A percentile compares a stretch with the other conserved stretches of the same genome.
phyloP scores from a whole-genome alignment of 2,888 invertebrate genomes.

The Chrysolina oricalcia region DNA sequence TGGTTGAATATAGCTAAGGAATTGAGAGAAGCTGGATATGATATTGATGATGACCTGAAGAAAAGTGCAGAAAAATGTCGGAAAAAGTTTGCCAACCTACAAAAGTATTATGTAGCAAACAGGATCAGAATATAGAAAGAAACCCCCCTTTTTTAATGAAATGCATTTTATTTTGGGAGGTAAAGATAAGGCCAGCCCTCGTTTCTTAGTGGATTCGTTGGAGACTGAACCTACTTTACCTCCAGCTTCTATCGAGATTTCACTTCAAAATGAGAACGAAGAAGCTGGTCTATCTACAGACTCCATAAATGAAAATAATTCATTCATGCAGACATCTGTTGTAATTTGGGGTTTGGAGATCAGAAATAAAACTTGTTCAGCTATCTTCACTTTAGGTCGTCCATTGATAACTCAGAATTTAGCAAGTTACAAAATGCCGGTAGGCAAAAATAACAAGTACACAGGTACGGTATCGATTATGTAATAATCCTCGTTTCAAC shows the following conservation, averaged over 20 bases:
- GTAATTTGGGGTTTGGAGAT: too few relatives aligned
- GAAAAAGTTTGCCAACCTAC: background rate
- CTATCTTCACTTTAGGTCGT: too few relatives aligned
- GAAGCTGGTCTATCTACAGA: background rate
- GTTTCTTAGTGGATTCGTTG: constrained; percentile 10
- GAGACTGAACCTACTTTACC: background rate
- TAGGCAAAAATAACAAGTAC: too few relatives aligned
- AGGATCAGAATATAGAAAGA: background rate
- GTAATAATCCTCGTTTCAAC: too few relatives aligned
- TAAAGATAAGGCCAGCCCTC: constrained; percentile 1
- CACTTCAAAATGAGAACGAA: background rate
- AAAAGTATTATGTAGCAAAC: background rate
- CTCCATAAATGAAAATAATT: background rate
- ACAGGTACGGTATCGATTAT: too few relatives aligned
- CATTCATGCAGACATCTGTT: background rate
- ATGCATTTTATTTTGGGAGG: background rate
- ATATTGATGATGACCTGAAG: constrained; percentile 1
- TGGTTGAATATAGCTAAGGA: constrained; percentile 1
- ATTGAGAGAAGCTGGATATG: background rate
- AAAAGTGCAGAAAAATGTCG: constrained; percentile 12
- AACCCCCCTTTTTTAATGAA: background rate
- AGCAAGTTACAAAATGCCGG: too few relatives aligned
- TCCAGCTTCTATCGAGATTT: background rate
- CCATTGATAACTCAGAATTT: too few relatives aligned
- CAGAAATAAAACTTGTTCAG: too few relatives aligned